Evolutionary conservation across 1,140 invertebrate genomes (phyloP).

Genomic region (Antheraea pernyi): DNA sequence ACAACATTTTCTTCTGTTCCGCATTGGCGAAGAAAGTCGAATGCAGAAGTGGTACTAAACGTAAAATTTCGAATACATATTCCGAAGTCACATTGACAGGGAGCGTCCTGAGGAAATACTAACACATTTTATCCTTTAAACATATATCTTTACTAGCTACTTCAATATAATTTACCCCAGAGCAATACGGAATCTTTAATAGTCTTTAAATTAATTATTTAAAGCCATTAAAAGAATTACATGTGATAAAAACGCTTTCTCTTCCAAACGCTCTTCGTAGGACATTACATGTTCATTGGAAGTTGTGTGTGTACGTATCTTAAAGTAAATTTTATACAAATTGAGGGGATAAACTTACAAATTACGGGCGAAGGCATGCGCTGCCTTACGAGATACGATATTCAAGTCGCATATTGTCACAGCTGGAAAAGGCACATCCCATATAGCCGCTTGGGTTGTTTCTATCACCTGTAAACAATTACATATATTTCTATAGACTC

Average conservation of each 20-base stretch:
- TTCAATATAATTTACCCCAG: no score
- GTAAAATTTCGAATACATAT: slow-evolving; percentile 48
- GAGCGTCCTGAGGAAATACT: slow-evolving; percentile 37
- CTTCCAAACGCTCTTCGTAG: no score
- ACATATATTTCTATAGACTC: no score
- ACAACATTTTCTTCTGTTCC: slow-evolving; percentile 38
- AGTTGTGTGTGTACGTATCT: not conserved
- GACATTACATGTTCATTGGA: no score
- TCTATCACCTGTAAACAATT: slow-evolving; percentile 78
- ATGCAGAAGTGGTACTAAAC: slow-evolving; percentile 50
- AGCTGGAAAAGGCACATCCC: slow-evolving; percentile 85
- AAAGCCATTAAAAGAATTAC: no score
- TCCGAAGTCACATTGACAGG: slow-evolving; percentile 51
- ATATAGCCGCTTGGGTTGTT: slow-evolving; percentile 84
- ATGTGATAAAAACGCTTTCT: no score
- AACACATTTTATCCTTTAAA: no score
- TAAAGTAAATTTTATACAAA: not conserved
- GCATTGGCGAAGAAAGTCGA: slow-evolving; percentile 28
- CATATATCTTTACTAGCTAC: no score
- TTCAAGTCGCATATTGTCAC: slow-evolving; percentile 85
- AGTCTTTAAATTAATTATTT: no score
- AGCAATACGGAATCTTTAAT: no score
- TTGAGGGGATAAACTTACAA: slow-evolving; percentile 65
- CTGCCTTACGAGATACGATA: slow-evolving; percentile 75
- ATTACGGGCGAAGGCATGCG: slow-evolving; percentile 59